Percentiles rank a stretch among this genome's conserved stretches.
Evolutionary conservation across 2,888 invertebrate species (phyloP).

Genomic region (Eupithecia subfuscata): DNA sequence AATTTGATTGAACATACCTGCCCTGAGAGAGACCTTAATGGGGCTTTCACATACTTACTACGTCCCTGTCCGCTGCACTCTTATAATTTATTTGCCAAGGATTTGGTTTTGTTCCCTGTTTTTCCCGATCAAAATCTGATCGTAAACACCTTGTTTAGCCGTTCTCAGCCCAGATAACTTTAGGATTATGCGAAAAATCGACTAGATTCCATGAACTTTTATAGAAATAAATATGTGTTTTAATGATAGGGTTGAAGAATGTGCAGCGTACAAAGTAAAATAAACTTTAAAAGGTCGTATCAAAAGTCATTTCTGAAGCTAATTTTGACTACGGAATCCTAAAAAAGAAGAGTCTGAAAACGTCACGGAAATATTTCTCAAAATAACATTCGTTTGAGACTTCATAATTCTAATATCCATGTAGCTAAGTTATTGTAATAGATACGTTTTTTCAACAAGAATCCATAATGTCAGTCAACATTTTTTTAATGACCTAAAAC

Average conservation of each 20-base stretch:
- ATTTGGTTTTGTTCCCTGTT: constrained; percentile 70
- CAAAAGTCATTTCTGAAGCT: no score
- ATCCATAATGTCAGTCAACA: constrained; percentile 24
- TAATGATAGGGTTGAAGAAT: constrained; percentile 15
- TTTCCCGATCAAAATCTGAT: constrained; percentile 76
- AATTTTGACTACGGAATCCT: no score
- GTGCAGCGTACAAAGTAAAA: neutral
- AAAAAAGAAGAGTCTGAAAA: no score
- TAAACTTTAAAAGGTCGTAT: neutral
- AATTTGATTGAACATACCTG: no score
- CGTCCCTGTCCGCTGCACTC: constrained; percentile 44
- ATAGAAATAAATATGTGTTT: constrained; percentile 35
- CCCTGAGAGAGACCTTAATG: no score
- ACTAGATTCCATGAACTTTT: constrained; percentile 51
- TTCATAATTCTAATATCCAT: no score
- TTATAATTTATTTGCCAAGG: constrained; percentile 81
- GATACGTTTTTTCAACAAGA: neutral
- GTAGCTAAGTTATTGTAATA: no score
- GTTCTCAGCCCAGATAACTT: constrained; percentile 65
- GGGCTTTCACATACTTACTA: neutral
- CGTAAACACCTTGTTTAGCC: constrained; percentile 83
- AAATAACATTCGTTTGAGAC: no score
- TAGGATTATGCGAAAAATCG: constrained; percentile 59
- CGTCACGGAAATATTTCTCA: no score
- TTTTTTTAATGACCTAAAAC: constrained; percentile 16